Percentiles rank a stretch among this genome's conserved stretches.
Evolutionary conservation across 2,797 vertebrate species (phyloP).

Genomic region (Mionectes olivaceus): DNA sequence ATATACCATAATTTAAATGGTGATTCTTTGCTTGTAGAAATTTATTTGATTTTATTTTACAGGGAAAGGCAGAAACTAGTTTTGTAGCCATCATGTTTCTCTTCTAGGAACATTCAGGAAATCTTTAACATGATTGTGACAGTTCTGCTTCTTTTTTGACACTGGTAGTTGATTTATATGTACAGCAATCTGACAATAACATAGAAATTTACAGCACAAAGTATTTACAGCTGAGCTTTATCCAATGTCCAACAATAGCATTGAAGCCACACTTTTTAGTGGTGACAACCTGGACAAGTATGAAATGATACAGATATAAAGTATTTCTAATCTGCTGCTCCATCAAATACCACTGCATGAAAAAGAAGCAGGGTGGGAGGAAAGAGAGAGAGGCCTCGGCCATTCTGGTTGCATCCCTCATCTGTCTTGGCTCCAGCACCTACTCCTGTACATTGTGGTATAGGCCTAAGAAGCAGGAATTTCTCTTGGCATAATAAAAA

Average conservation of each 20-base stretch:
- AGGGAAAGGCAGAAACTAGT: not conserved
- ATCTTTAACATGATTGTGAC: not conserved
- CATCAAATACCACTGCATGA: not conserved
- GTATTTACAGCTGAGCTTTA: not conserved
- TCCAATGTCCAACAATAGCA: not conserved
- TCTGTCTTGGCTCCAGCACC: not conserved
- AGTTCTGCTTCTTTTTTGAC: not conserved
- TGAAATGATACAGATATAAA: not conserved
- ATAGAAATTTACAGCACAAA: not conserved
- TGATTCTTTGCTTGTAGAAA: not conserved
- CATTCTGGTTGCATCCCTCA: not conserved
- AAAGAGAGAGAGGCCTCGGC: not conserved
- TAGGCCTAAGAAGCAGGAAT: constrained; percentile 20
- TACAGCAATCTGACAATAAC: constrained; percentile 4
- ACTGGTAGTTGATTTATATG: not conserved
- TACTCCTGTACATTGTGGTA: constrained; percentile 8
- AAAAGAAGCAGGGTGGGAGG: rapidly evolving
- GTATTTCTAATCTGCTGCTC: not conserved
- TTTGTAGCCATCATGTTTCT: not conserved
- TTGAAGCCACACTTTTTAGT: constrained; percentile 9
- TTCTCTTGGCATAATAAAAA: constrained; percentile 31
- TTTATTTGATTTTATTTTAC: not conserved
- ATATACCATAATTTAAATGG: not conserved
- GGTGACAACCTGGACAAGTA: not conserved
- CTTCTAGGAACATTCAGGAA: not conserved